These are phyloP conservation scores for Myxocyprinus asiaticus DNA, from an alignment of 2,113 vertebrate genomes.

Conservation along the genomic window DNA sequence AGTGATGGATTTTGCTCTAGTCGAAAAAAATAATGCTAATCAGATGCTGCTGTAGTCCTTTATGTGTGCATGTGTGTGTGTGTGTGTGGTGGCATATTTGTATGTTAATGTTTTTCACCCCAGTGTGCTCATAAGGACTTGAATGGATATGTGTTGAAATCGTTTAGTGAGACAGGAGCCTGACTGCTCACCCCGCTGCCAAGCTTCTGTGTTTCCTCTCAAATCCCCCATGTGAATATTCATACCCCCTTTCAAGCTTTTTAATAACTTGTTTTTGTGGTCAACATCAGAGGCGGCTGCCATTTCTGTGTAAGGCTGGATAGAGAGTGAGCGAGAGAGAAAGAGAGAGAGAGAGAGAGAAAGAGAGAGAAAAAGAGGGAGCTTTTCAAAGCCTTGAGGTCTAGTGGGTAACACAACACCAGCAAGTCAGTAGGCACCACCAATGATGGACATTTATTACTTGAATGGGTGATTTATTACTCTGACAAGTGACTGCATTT, in stretches of 20 bases:
- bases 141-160: slow-evolving; percentile 71
- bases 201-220: slow-evolving; percentile 59
- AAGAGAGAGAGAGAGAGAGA: no score
- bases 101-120: slow-evolving; percentile 76
- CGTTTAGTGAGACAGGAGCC: slow-evolving; percentile 62
- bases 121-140: slow-evolving; percentile 65
- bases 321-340: no score
- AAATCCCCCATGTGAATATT: slow-evolving; percentile 36
- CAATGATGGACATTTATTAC: no score
- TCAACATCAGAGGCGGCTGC: slow-evolving; percentile 31
- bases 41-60: neutral
- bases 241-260: neutral
- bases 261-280: slow-evolving; percentile 39
- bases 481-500: no score
- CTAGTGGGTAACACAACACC: no score
- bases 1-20: slow-evolving; percentile 19
- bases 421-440: no score
- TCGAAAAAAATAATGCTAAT: slow-evolving; percentile 27
- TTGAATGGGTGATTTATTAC: no score
- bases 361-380: no score
- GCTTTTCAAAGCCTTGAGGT: no score
- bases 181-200: slow-evolving; percentile 46
- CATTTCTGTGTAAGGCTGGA: slow-evolving; percentile 9
- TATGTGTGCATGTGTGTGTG: neutral
- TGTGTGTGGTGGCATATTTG: slow-evolving; percentile 59